Percentiles rank a stretch among this genome's conserved stretches.
These are phyloP conservation scores for Vulpes vulpes DNA, from an alignment of 2,113 vertebrate species.

Conservation along the genomic window DNA sequence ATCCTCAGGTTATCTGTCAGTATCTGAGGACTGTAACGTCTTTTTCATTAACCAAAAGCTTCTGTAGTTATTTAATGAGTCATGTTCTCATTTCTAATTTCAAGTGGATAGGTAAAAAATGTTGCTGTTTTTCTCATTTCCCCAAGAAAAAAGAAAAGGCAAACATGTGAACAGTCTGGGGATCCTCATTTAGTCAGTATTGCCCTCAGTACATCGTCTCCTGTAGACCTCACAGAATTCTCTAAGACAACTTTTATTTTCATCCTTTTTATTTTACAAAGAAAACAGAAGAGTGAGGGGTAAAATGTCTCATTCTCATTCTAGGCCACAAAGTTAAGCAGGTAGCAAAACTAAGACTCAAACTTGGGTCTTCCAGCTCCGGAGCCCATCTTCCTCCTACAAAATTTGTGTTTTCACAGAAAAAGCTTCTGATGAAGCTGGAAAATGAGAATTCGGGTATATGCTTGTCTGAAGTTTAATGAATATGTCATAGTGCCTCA, in stretches of 20 bases:
- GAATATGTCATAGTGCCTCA: not conserved
- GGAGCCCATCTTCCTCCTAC: not conserved
- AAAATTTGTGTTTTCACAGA: conserved; percentile 8
- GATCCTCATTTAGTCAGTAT: not conserved
- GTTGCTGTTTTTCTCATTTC: not conserved
- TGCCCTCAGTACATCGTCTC: not conserved
- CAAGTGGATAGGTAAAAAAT: not conserved
- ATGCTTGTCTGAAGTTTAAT: not conserved
- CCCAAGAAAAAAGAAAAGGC: not conserved
- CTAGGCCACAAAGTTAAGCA: not conserved
- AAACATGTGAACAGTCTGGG: not conserved
- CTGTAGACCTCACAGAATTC: not conserved
- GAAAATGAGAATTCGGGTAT: not conserved
- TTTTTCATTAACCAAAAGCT: not conserved
- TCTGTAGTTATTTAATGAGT: conserved; percentile 13
- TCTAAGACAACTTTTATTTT: not conserved
- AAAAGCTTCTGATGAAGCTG: conserved; percentile 24
- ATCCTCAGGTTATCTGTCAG: not conserved
- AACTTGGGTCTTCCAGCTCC: not conserved
- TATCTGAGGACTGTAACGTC: not conserved
- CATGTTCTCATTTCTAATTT: conserved; percentile 35
- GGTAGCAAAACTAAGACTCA: conserved; percentile 2
- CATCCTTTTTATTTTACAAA: conserved; percentile 10
- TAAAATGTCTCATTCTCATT: not conserved
- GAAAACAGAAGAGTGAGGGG: not conserved